Percentiles rank a stretch among this genome's conserved stretches.
These are phyloP conservation scores for Gallinago media DNA, from an alignment of 2,113 vertebrate species.

Conservation along the genomic window DNA sequence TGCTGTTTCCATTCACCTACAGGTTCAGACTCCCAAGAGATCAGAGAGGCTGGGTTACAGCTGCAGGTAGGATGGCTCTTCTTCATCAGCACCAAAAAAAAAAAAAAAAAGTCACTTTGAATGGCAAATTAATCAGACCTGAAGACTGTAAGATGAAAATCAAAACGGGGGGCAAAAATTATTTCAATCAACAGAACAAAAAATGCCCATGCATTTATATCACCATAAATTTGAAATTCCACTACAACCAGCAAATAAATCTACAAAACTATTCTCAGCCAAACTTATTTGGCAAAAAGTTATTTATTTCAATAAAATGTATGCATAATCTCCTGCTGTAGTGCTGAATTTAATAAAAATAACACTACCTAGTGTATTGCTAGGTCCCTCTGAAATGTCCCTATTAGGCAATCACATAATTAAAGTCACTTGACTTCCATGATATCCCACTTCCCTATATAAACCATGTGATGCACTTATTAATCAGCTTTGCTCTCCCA, in stretches of 20 bases:
- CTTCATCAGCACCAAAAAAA: background rate
- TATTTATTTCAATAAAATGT: background rate
- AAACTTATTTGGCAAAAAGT: background rate
- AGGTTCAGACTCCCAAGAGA: background rate
- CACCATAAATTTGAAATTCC: background rate
- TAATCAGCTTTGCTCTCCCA: background rate
- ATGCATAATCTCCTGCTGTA: background rate
- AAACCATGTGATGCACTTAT: background rate
- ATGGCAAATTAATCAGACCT: background rate
- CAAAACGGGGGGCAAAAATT: background rate
- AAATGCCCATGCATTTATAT: background rate
- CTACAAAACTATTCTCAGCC: background rate
- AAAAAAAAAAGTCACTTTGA: background rate
- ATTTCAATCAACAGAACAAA: background rate
- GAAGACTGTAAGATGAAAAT: background rate
- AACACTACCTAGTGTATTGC: background rate
- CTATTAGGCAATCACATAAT: background rate
- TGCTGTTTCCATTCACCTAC: background rate
- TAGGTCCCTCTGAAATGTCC: background rate
- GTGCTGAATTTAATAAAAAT: background rate
- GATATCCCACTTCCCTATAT: background rate
- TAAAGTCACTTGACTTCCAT: background rate
- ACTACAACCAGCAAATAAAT: background rate
- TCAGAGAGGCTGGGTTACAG: background rate
- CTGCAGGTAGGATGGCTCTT: background rate